These are phyloP conservation scores for Zygaena filipendulae DNA, from an alignment of 2,888 invertebrate species.

Conservation along the genomic window DNA sequence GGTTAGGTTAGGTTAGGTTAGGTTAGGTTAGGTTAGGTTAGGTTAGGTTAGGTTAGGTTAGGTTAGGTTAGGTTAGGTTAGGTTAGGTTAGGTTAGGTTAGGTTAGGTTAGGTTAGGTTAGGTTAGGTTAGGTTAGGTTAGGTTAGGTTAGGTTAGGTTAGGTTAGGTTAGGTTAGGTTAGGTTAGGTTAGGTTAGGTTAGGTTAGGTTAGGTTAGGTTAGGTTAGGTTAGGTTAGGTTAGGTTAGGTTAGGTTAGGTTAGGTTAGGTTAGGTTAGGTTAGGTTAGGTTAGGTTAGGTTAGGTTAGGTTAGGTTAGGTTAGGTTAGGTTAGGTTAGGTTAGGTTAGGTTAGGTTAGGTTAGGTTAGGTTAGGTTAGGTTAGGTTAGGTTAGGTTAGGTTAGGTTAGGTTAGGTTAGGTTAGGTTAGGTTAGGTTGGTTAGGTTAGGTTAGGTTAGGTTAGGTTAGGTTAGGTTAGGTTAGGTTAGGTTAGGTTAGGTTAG, in stretches of 20 bases:
- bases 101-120: conserved; percentile 10
- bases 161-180: conserved; percentile 12
- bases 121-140: conserved; percentile 11
- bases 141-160: conserved; percentile 13
- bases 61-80: conserved; percentile 13
- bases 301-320: conserved; percentile 11
- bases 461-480: conserved; percentile 11
- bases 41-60: conserved; percentile 13
- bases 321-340: conserved; percentile 12
- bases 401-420: conserved; percentile 11
- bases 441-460: conserved; percentile 10
- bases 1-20: conserved; percentile 13
- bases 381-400: conserved; percentile 10
- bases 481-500: conserved; percentile 9
- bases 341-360: conserved; percentile 9
- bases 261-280: conserved; percentile 9
- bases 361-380: conserved; percentile 11
- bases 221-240: conserved; percentile 12
- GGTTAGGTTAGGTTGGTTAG: no score
- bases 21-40: conserved; percentile 13
- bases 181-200: conserved; percentile 12
- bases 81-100: conserved; percentile 12
- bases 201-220: conserved; percentile 12
- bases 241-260: conserved; percentile 11
- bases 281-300: conserved; percentile 10